Evolutionary conservation across 35 echinoderm and acorn worm genomes (phyloP).

Genomic region (Amphiura filiformis): DNA sequence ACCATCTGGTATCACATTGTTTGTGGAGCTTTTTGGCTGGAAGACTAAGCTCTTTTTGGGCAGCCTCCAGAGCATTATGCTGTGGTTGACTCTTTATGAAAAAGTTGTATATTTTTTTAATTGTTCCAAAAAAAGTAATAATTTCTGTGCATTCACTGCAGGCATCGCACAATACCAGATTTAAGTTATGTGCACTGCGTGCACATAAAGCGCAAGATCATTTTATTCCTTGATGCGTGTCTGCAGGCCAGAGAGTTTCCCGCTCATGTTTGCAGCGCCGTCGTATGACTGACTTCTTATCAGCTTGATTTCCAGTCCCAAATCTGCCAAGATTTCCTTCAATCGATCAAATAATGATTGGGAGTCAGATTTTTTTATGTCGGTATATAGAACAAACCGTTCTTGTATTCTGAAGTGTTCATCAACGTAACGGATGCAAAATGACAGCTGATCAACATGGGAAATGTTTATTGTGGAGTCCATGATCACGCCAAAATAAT

Average conservation of each 20-base stretch:
- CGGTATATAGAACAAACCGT: background rate
- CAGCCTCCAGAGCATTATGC: background rate
- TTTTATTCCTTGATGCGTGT: conserved; percentile 12
- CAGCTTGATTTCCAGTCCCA: background rate
- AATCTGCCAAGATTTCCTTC: background rate
- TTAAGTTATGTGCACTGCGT: conserved; percentile 27
- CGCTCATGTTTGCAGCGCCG: conserved; percentile 9
- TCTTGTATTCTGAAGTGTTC: background rate
- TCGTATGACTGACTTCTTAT: conserved; percentile 33
- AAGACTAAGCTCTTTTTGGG: background rate
- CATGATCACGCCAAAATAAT: conserved; percentile 18
- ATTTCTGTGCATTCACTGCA: background rate
- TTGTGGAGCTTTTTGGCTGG: background rate
- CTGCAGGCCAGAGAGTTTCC: conserved; percentile 16
- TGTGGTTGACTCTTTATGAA: background rate
- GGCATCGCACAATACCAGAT: conserved; percentile 34
- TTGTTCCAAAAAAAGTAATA: background rate
- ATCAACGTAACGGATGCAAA: conserved; percentile 21
- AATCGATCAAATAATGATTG: background rate
- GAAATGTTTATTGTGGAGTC: conserved; percentile 23
- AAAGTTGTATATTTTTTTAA: background rate
- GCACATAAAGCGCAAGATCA: background rate
- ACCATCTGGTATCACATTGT: background rate
- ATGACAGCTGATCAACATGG: conserved; percentile 19
- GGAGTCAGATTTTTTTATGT: background rate